Base-by-base conservation (phyloP, 2,797 vertebrate genomes). In the Etheostoma perlongum region DNA sequence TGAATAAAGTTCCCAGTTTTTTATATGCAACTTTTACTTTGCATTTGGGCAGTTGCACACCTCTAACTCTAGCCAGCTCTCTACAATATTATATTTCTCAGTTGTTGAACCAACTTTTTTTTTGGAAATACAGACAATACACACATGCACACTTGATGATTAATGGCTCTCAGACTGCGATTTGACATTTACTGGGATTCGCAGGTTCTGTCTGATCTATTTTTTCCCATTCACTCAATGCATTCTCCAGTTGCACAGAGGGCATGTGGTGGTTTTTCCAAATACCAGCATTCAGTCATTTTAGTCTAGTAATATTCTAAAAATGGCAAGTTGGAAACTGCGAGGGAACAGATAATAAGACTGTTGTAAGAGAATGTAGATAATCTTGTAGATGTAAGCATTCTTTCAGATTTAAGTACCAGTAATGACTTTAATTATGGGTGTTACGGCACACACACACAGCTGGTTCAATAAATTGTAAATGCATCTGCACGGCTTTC, bases 191-290 rank as follows among this genome's bases (percentile, higher is more conserved):
- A 19, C 66, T 70, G 76, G 64, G 82, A 42, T 71, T 68, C 63
- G 5, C 54, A 67, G 53, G 65, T 74, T 73, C 53, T 68, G 67
- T 74, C 58, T 8, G 3, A 60, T 85, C 53, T 78, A 74, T 58
- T 82, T 79, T 77, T 70, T 69, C 47, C 68, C 63, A 51, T 83
- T 83, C 44, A 33, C 75, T 81, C 48, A 49, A 27, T 54, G 57
- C 74, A 78, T 36, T 72, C 68, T 69, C 23, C 64, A 25, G 36
- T 60, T 67, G 61, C 33, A 69, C 18, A 13, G 27, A 55, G 15
- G 8, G 33, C 15, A 68, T 54, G 60, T 40, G 51, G 54, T n/a
- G 48, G 48, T 63, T 58, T 78, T 74, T 78, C 74, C 65, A 74
- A 70, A 76, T 58, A 67, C 42, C 52, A 67, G 33, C 36, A n/a